Evolutionary conservation across 1,140 invertebrate genomes (phyloP).

Genomic region (Eriocheir sinensis): DNA sequence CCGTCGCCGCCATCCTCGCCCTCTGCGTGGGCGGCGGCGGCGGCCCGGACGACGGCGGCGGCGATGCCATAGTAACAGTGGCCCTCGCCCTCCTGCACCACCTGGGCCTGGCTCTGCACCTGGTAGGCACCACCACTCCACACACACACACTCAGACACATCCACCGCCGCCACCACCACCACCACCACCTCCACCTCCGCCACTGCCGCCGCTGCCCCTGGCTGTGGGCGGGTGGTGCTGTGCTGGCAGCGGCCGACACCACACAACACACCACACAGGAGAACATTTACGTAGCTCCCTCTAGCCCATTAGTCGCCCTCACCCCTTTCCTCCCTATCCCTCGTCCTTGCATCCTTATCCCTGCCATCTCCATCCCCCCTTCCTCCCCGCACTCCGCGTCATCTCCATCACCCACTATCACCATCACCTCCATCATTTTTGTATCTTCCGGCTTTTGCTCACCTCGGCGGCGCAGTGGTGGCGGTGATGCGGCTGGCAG

Average conservation of each 20-base stretch:
- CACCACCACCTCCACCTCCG: background rate
- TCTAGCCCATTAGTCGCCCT: background rate
- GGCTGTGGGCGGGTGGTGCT: background rate
- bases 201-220: background rate
- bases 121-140: slow-evolving; percentile 54
- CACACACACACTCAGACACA: background rate
- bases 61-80: background rate
- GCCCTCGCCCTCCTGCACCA: slow-evolving; percentile 47
- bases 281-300: background rate
- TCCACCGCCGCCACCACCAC: background rate
- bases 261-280: background rate
- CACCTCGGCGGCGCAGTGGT: background rate
- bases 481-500: background rate
- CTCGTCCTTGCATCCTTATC: background rate
- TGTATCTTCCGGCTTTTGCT: background rate
- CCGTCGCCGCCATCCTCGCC: slow-evolving; percentile 1
- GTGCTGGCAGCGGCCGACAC: background rate
- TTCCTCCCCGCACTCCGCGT: background rate
- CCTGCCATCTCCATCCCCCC: slow-evolving; percentile 4
- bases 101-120: slow-evolving; percentile 36
- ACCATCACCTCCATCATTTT: background rate
- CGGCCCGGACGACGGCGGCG: slow-evolving; percentile 46
- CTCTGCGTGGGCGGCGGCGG: slow-evolving; percentile 31
- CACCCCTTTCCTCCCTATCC: background rate
- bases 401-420: background rate